A percentile compares a stretch with the other conserved stretches of the same genome.
Conservation (phyloP, 2,113 vertebrate genomes). For the Cavia porcellus region DNA sequence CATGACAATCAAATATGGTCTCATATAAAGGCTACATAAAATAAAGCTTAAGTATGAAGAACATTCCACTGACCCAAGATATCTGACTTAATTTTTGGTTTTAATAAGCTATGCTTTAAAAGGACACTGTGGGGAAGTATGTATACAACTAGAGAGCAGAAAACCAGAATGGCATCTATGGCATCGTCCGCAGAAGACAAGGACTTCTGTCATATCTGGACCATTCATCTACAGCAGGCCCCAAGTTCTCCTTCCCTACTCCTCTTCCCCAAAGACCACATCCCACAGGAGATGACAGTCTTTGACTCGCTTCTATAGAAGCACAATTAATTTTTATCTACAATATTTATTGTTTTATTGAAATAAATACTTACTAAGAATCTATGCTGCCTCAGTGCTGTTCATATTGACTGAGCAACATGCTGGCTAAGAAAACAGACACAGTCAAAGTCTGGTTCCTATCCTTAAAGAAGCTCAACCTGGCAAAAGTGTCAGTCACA, state of each 20-base stretch:
- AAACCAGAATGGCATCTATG: neutral
- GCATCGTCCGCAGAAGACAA: neutral
- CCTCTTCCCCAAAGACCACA: neutral
- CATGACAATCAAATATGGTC: conserved; percentile 15
- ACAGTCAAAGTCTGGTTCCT: neutral
- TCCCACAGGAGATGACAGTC: neutral
- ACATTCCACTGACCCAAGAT: neutral
- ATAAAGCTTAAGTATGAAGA: neutral
- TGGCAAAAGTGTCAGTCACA: neutral
- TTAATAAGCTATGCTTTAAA: neutral
- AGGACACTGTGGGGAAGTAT: neutral
- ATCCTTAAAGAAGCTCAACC: neutral
- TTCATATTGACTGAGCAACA: neutral
- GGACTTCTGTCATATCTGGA: neutral
- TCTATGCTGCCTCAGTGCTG: neutral
- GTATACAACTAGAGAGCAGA: conserved; percentile 10
- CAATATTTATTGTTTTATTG: neutral
- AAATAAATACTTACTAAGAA: neutral
- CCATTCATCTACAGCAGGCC: neutral
- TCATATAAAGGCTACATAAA: conserved; percentile 48
- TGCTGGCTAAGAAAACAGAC: accelerated
- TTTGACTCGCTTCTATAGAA: neutral
- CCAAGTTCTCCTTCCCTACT: neutral
- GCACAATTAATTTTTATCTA: neutral
- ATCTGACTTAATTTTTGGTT: neutral